Evolutionary conservation across 2,888 invertebrate species (phyloP).

Genomic region (Erynnis tages): DNA sequence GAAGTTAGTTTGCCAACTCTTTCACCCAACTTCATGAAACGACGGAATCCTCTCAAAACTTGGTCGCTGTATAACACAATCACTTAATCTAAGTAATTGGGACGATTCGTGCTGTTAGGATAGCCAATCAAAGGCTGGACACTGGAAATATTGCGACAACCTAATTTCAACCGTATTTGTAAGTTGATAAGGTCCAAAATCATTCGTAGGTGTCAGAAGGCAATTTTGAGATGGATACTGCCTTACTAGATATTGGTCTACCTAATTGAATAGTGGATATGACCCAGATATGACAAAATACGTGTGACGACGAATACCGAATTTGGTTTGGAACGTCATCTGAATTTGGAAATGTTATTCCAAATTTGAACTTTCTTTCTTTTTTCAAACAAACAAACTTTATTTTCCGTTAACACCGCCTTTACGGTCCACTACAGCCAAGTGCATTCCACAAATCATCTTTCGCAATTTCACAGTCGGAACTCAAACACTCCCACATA

Average conservation of each 20-base stretch:
- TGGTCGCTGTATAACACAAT: constrained; percentile 57
- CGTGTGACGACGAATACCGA: constrained; percentile 14
- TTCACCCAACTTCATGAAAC: too few relatives aligned
- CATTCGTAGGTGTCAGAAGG: constrained; percentile 37
- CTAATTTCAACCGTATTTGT: constrained; percentile 37
- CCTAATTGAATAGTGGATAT: constrained; percentile 70
- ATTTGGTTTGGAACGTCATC: too few relatives aligned
- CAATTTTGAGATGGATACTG: constrained; percentile 64
- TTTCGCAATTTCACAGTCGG: constrained; percentile 1
- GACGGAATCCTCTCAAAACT: constrained; percentile 1
- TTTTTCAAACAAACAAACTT: too few relatives aligned
- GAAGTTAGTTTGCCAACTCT: too few relatives aligned
- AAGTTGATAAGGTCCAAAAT: constrained; percentile 35
- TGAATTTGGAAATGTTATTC: too few relatives aligned
- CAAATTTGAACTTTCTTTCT: too few relatives aligned
- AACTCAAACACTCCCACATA: constrained; percentile 5
- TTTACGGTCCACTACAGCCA: neutral
- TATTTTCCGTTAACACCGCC: too few relatives aligned
- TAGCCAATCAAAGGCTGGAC: constrained; percentile 68
- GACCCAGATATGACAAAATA: constrained; percentile 52
- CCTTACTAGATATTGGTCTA: constrained; percentile 59
- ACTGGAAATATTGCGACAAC: constrained; percentile 39
- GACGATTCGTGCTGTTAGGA: constrained; percentile 58
- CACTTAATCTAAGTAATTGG: constrained; percentile 76
- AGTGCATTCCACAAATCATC: constrained; percentile 2